phyloP scores from a whole-genome alignment of 2,797 vertebrate species.

The Channa striata region DNA sequence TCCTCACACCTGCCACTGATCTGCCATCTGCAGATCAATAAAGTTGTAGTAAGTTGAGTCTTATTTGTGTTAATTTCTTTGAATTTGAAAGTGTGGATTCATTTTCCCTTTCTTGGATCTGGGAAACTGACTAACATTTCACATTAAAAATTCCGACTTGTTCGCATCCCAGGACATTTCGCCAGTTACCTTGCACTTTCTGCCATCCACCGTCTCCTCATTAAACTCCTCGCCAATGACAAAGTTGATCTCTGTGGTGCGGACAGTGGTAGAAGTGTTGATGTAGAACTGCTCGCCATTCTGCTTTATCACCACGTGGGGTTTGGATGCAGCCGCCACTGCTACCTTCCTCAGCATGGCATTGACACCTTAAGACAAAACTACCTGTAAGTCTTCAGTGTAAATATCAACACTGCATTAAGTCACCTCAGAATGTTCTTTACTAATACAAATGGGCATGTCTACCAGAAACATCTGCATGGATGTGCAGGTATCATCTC shows the following conservation, averaged over 20 bases:
- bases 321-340: slow-evolving; percentile 93
- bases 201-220: slow-evolving; percentile 96
- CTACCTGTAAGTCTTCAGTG: slow-evolving; percentile 3
- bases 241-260: slow-evolving; percentile 97
- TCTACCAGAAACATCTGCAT: too few relatives aligned
- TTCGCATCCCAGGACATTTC: neutral
- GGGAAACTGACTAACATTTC: neutral
- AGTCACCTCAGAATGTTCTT: slow-evolving; percentile 18
- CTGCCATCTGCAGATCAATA: too few relatives aligned
- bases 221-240: slow-evolving; percentile 93
- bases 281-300: slow-evolving; percentile 96
- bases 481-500: slow-evolving; percentile 6
- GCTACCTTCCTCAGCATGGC: slow-evolving; percentile 96
- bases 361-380: slow-evolving; percentile 88
- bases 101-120: too few relatives aligned
- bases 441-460: too few relatives aligned
- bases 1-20: neutral
- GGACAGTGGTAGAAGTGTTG: slow-evolving; percentile 95
- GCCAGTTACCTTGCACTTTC: slow-evolving; percentile 92
- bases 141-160: neutral
- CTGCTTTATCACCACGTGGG: slow-evolving; percentile 96
- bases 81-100: too few relatives aligned
- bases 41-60: too few relatives aligned
- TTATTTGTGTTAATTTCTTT: too few relatives aligned
- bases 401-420: slow-evolving; percentile 2